These are phyloP conservation scores for Actinia tenebrosa DNA, from an alignment of 64 coral and sea anemone species.

Conservation along the genomic window DNA sequence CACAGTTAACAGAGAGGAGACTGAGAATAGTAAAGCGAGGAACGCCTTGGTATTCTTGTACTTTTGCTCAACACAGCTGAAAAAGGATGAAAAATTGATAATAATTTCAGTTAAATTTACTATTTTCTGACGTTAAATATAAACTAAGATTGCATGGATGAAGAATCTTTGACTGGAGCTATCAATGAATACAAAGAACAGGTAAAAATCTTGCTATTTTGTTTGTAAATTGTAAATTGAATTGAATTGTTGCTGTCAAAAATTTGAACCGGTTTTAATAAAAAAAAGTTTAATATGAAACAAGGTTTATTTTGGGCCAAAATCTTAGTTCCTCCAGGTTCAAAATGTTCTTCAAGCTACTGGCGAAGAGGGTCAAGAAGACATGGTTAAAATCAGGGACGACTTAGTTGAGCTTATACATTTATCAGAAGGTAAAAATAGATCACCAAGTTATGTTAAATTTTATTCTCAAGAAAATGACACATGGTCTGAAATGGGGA, in stretches of 20 bases:
- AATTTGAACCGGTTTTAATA: too few relatives aligned
- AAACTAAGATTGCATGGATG: slow-evolving; percentile 26
- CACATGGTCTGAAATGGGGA: too few relatives aligned
- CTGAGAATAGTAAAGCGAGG: neutral
- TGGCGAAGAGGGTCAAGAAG: slow-evolving; percentile 58
- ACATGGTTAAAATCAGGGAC: slow-evolving; percentile 69
- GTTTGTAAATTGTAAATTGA: too few relatives aligned
- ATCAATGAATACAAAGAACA: slow-evolving; percentile 60
- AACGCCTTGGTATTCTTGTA: neutral
- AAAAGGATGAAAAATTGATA: neutral
- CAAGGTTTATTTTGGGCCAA: neutral
- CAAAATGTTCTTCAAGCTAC: slow-evolving; percentile 47
- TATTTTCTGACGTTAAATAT: neutral
- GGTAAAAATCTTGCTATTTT: slow-evolving; percentile 16
- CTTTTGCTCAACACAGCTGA: neutral
- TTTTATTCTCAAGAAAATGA: too few relatives aligned
- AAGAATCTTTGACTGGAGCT: slow-evolving; percentile 33
- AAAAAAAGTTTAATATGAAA: too few relatives aligned
- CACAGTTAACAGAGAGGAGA: neutral
- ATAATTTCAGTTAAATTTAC: neutral
- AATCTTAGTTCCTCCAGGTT: slow-evolving; percentile 64
- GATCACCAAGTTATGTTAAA: neutral
- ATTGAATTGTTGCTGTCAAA: too few relatives aligned
- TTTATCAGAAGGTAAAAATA: slow-evolving; percentile 72
- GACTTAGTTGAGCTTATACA: slow-evolving; percentile 87